Base-by-base conservation (phyloP, 2,888 invertebrate species). In the Atethmia centrago region DNA sequence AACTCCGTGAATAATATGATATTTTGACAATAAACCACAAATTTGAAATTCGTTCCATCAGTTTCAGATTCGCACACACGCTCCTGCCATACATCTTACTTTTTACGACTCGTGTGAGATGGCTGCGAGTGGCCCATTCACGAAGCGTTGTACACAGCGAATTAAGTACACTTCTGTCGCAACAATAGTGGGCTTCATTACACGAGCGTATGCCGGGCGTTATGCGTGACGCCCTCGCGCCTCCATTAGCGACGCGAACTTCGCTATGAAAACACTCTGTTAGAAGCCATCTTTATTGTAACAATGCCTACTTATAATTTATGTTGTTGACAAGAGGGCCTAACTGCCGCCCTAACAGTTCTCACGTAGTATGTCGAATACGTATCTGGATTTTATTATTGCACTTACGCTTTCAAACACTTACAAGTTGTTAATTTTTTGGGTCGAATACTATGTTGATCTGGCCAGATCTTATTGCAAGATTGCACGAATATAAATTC, bases 151-250 rank as follows among this genome's bases (percentile, higher is more conserved):
- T 91, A 91, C 90, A 90, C 91, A 92, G 89, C 92, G 92, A 93
- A 93, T 94, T 92, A 93, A 93, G 94, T 91, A 92, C 93, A 92
- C 95, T 95, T 92, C 91, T 92, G 89, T 89, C 90, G 88, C 90
- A 93, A 95, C 95, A 95, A 95, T 94, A 92, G 94, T 92, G 90
- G 87, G 92, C 92, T 95, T 95, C 95, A 95, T 96, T 95, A 95
- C 91, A 80, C 90, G 94, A 92, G 83, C 95, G 95, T 94, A 94
- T 94, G 95, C 92, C 93, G 91, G 88, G 93, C 94, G 93, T 92
- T 92, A 92, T 87, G 93, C 95, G 94, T 95, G 95, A 94, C 95
- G 92, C 95, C 95, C 94, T 92, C 91, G 83, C 88, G 87, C 82
- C 86, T 92, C 93, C 94, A 94, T 94, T 94, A 94, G 92, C 88